Conservation (phyloP, 2,113 vertebrate species). For the Nesospiza acunhae region DNA sequence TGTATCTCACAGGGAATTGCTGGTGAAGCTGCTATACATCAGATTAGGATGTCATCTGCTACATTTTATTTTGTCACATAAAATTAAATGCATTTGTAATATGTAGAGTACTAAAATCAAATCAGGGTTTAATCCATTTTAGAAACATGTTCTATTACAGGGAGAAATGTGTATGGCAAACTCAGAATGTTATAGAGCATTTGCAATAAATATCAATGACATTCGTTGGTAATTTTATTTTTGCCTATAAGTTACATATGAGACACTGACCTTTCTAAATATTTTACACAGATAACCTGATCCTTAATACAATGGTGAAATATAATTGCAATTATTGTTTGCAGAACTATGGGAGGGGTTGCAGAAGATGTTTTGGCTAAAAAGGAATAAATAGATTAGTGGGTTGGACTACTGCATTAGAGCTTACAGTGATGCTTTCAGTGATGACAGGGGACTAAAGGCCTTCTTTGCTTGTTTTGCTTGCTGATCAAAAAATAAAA, state of each 20-base stretch:
- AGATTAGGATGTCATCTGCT: conserved; percentile 29
- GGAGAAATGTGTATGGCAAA: neutral
- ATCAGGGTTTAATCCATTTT: conserved; percentile 57
- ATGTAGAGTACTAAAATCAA: conserved; percentile 60
- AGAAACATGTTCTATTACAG: conserved; percentile 32
- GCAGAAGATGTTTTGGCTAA: neutral
- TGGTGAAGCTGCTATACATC: conserved; percentile 27
- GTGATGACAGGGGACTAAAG: neutral
- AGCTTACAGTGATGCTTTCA: neutral
- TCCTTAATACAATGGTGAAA: conserved; percentile 22
- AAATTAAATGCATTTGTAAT: conserved; percentile 70
- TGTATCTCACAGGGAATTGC: neutral
- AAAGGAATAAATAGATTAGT: neutral
- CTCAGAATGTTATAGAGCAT: neutral
- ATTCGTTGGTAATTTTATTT: neutral
- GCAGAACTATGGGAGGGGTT: neutral
- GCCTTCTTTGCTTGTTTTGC: neutral
- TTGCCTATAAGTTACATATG: neutral
- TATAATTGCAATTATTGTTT: conserved; percentile 32
- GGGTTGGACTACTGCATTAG: neutral
- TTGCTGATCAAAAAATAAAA: neutral
- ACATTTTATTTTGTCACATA: conserved; percentile 66
- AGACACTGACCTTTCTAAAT: conserved; percentile 44
- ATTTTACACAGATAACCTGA: neutral
- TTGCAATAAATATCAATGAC: conserved; percentile 59